These are phyloP conservation scores for Crematogaster levior DNA, from an alignment of 2,888 invertebrate species.

Conservation along the genomic window DNA sequence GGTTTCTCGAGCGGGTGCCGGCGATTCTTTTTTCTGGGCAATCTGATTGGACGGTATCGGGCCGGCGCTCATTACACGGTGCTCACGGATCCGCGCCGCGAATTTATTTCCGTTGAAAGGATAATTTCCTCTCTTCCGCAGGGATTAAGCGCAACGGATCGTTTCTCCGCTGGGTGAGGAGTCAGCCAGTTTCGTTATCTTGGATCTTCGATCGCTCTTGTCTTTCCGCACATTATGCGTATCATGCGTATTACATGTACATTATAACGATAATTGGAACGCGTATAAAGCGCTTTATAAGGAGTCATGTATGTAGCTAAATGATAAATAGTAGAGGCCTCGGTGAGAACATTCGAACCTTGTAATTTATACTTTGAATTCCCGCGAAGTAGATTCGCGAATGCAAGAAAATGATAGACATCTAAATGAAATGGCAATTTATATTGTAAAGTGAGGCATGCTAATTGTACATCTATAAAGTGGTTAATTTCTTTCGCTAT, in stretches of 20 bases:
- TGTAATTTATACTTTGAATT: constrained; percentile 4
- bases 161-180: background rate
- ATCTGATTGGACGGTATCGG: constrained; percentile 18
- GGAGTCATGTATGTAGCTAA: background rate
- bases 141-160: constrained; percentile 46
- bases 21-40: constrained; percentile 31
- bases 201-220: constrained; percentile 12
- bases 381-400: background rate
- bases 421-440: constrained; percentile 24
- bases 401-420: constrained; percentile 21
- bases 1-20: constrained; percentile 28
- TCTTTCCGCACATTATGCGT: background rate
- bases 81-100: constrained; percentile 46
- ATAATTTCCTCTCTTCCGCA: constrained; percentile 42
- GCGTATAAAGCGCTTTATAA: background rate
- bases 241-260: constrained; percentile 26
- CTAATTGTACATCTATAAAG: constrained; percentile 25
- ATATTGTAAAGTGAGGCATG: background rate
- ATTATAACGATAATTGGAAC: constrained; percentile 13
- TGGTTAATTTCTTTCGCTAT: constrained; percentile 18
- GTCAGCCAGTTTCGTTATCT: constrained; percentile 6
- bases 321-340: constrained; percentile 22
- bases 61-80: constrained; percentile 40
- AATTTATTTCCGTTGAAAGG: constrained; percentile 47
- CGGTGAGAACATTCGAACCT: background rate